Percentiles rank a stretch among this genome's conserved stretches.
Evolutionary conservation across 2,888 invertebrate species (phyloP).

Genomic region (Blastobasis lacticolella): DNA sequence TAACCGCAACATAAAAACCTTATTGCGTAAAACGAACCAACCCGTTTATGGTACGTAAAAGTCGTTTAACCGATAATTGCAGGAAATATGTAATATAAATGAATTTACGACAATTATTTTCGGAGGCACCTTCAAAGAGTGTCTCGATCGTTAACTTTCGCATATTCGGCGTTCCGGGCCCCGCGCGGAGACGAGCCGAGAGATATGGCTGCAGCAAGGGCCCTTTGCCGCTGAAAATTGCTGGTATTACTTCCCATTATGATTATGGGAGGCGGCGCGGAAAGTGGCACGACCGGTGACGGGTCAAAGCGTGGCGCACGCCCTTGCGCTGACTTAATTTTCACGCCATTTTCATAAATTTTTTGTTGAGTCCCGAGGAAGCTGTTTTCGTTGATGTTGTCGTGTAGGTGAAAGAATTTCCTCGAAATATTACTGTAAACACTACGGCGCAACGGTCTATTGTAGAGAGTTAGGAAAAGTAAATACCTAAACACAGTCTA

Average conservation of each 20-base stretch:
- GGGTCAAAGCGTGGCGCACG: slow-evolving; percentile 42
- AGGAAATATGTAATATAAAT: slow-evolving; percentile 23
- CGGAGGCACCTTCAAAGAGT: slow-evolving; percentile 31
- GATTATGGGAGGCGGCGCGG: slow-evolving; percentile 49
- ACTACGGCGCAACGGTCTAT: too few species aligned
- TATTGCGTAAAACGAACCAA: slow-evolving; percentile 16
- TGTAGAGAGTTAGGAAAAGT: too few species aligned
- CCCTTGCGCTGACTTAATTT: slow-evolving; percentile 35
- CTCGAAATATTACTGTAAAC: too few species aligned
- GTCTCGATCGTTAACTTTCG: slow-evolving; percentile 35
- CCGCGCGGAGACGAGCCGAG: slow-evolving; percentile 27
- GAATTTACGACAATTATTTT: slow-evolving; percentile 30
- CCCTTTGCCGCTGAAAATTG: slow-evolving; percentile 50
- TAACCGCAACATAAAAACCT: slow-evolving; percentile 20
- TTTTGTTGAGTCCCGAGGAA: too few species aligned
- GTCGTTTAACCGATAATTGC: slow-evolving; percentile 25
- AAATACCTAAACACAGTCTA: too few species aligned
- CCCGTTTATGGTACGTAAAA: slow-evolving; percentile 12
- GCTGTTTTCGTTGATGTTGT: too few species aligned
- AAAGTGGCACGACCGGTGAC: slow-evolving; percentile 45
- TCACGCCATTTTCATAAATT: slow-evolving; percentile 34
- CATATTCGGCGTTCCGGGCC: slow-evolving; percentile 27
- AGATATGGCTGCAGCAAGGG: slow-evolving; percentile 47
- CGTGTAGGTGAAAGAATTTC: too few species aligned
- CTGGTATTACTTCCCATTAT: slow-evolving; percentile 59